phyloP scores from a whole-genome alignment of 2,888 invertebrate species.

The Drosophila pseudotakahashii region DNA sequence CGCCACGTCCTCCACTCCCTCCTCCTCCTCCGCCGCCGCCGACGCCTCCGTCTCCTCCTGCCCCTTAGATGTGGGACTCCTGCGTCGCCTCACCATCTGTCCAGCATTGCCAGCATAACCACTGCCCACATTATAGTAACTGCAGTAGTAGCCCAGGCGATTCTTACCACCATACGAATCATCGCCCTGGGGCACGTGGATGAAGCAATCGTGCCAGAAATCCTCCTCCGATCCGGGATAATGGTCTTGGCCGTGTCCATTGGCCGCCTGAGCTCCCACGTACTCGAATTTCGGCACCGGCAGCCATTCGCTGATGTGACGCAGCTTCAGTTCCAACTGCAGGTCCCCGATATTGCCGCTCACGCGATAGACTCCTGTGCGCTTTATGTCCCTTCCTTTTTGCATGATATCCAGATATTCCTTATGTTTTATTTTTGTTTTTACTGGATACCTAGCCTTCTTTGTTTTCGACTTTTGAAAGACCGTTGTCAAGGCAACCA shows the following conservation, averaged over 20 bases:
- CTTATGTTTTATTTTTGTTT: not conserved
- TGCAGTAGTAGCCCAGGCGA: constrained; percentile 47
- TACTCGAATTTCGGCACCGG: constrained; percentile 82
- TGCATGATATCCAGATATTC: not conserved
- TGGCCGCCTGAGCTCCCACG: constrained; percentile 40
- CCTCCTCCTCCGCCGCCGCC: not conserved
- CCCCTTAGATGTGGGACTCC: not conserved
- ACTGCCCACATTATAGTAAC: constrained; percentile 41
- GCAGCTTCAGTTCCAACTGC: constrained; percentile 53
- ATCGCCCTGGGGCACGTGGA: constrained; percentile 47
- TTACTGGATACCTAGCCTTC: not conserved
- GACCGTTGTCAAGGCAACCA: constrained; percentile 16
- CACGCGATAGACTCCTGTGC: constrained; percentile 81
- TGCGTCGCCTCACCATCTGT: not conserved
- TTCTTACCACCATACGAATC: constrained; percentile 26
- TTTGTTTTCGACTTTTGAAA: constrained; percentile 11
- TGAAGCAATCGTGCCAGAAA: constrained; percentile 39
- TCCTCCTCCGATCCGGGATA: constrained; percentile 5
- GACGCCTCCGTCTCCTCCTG: not conserved
- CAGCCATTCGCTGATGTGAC: constrained; percentile 80
- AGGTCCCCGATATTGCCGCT: constrained; percentile 71
- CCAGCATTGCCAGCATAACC: constrained; percentile 9
- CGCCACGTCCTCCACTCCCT: not conserved
- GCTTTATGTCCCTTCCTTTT: constrained; percentile 55
- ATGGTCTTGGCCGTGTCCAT: not conserved